Conservation (phyloP, 2,113 vertebrate species). For the Solenodon paradoxus region DNA sequence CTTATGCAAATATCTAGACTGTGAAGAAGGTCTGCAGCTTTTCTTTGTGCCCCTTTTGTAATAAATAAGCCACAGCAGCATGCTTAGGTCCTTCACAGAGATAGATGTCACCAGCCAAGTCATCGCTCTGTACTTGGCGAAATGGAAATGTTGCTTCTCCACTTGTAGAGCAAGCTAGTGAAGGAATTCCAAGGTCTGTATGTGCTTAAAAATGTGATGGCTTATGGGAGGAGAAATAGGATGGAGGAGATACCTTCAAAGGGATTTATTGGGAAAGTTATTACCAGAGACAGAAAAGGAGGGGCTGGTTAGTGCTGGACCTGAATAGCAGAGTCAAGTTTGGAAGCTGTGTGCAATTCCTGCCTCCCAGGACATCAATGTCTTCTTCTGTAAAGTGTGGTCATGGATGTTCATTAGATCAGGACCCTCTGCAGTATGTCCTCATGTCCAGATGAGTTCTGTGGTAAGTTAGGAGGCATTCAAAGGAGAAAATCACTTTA, state of each 20-base stretch:
- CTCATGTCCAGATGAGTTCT: not conserved
- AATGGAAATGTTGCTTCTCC: not conserved
- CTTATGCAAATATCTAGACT: constrained; percentile 22
- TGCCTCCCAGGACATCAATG: not conserved
- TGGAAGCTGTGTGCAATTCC: not conserved
- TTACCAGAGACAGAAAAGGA: constrained; percentile 52
- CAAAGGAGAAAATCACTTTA: not conserved
- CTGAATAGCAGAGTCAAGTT: not conserved
- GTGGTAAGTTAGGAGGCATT: not conserved
- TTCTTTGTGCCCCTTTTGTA: not conserved
- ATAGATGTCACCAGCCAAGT: not conserved
- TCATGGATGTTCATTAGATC: not conserved
- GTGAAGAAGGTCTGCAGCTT: not conserved
- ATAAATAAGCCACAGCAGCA: not conserved
- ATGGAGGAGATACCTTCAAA: not conserved
- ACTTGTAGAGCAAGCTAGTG: not conserved
- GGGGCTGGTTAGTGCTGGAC: not conserved
- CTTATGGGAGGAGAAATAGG: not conserved
- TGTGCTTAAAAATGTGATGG: constrained; percentile 60
- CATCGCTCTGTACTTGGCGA: not conserved
- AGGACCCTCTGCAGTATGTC: not conserved
- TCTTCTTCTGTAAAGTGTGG: not conserved
- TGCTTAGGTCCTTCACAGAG: not conserved
- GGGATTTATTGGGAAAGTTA: constrained; percentile 60
- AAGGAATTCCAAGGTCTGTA: not conserved